A percentile compares a stretch with the other conserved stretches of the same genome.
phyloP scores from a whole-genome alignment of 64 coral and sea anemone genomes.

The Montipora capricornis region DNA sequence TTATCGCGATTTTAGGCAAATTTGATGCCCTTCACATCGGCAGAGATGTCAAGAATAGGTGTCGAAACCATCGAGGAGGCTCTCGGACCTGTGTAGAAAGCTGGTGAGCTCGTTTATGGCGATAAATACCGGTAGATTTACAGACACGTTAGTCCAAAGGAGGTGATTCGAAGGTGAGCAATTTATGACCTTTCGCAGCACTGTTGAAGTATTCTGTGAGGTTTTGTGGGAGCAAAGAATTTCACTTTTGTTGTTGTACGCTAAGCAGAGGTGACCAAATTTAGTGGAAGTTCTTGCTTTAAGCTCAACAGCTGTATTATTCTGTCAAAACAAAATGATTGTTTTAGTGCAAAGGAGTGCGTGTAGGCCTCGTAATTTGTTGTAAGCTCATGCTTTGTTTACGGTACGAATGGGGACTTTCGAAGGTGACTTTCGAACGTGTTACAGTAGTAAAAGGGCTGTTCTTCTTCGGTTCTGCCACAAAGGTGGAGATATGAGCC shows the following conservation, averaged over 20 bases:
- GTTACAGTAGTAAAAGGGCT: background rate
- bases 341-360: background rate
- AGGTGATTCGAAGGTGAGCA: constrained; percentile 57
- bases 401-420: constrained; percentile 38
- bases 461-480: background rate
- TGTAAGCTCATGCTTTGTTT: constrained; percentile 20
- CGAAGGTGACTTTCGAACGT: constrained; percentile 52
- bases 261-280: background rate
- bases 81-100: background rate
- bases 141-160: constrained; percentile 39
- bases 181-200: constrained; percentile 29
- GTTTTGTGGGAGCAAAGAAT: background rate
- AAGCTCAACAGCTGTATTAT: constrained; percentile 5
- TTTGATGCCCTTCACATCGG: constrained; percentile 7
- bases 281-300: background rate
- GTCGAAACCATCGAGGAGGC: constrained; percentile 5
- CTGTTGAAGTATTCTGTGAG: constrained; percentile 18
- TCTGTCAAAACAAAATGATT: background rate
- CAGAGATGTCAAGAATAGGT: constrained; percentile 35
- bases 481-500: background rate
- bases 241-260: background rate
- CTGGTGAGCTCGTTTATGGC: constrained; percentile 38
- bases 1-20: constrained; percentile 20
- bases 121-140: constrained; percentile 34
- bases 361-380: background rate